Evolutionary conservation across 2,113 vertebrate species (phyloP), one percentile per base, ranked within the genome.

Genomic region (Microtus oregoni): DNA sequence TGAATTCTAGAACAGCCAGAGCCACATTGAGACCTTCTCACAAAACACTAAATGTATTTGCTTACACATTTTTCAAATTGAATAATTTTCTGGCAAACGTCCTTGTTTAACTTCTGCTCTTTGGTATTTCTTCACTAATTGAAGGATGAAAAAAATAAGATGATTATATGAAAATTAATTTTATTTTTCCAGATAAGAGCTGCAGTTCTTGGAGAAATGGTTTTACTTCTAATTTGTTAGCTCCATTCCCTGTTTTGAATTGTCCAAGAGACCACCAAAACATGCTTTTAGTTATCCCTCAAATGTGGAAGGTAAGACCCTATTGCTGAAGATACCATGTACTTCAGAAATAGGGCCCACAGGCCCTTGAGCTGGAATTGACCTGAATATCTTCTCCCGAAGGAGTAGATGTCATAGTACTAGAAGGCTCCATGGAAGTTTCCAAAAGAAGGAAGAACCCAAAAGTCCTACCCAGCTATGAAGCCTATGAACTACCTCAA

Each of bases 201-300:
- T 10, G 55, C 85, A n/a, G 17, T 38, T 89, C 89, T 44, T 78
- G 63, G 32, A 89, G 9, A 14, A 85, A 85, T n/a, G 75, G 72
- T 68, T 94, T 79, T 89, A 61, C n/a, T 12, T 93, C 47, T 91
- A 81, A 79, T 89, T 88, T 91, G 7, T 96, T 79, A 93, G 85
- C 38, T 83, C 38, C 24, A 79, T 89, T 95, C 44, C 86, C 38
- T 92, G 15, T 96, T 83, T 41, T 61, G 22, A 28, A 24, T 83
- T 61, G 24, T 61, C 22, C 55, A 38, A 82, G 55, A 82, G 22
- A 82, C 52, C 6, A 38, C 52, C 22, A 83, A 41, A 38, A 41
- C 22, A 83, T 38, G 19, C 22, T 22, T 22, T 61, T 82, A 82
- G 79, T 41, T 24, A 83, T 24, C 1, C 52, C 55, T 7, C 11